Evolutionary conservation across 1,140 invertebrate genomes (phyloP).

Genomic region (Temnothorax nylanderi): DNA sequence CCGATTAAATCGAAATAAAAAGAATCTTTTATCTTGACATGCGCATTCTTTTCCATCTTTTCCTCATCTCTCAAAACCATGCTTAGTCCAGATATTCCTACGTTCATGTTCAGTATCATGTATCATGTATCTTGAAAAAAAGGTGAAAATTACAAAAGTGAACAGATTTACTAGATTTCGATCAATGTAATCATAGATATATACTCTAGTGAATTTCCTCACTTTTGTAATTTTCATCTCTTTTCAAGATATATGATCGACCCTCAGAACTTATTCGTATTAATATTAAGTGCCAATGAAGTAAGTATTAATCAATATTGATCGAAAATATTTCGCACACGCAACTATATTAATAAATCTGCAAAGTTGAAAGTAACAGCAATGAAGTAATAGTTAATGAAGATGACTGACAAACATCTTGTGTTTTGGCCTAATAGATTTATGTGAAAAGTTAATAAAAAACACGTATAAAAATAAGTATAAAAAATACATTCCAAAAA

Average conservation of each 20-base stretch:
- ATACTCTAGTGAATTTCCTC: too few species aligned
- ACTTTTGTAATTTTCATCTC: too few species aligned
- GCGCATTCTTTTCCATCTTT: conserved; percentile 27
- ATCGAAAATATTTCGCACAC: neutral
- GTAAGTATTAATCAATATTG: neutral
- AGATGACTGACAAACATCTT: neutral
- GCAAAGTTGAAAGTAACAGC: neutral
- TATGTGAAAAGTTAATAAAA: neutral
- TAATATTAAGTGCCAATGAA: neutral
- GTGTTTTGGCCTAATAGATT: neutral
- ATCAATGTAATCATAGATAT: too few species aligned
- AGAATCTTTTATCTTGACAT: conserved; percentile 3
- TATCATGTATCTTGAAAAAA: too few species aligned
- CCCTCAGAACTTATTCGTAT: neutral
- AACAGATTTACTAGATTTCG: too few species aligned
- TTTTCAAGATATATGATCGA: too few species aligned
- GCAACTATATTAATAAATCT: neutral
- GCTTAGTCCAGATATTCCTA: too few species aligned
- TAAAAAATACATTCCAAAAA: neutral
- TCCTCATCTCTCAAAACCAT: neutral
- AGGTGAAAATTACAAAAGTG: too few species aligned
- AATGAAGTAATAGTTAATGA: neutral
- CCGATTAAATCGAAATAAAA: conserved; percentile 71
- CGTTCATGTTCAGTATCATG: too few species aligned
- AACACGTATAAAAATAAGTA: neutral